Evolutionary conservation across 2,113 vertebrate species (phyloP), one percentile per base, ranked within the genome.

Genomic region (Symphodus melops): DNA sequence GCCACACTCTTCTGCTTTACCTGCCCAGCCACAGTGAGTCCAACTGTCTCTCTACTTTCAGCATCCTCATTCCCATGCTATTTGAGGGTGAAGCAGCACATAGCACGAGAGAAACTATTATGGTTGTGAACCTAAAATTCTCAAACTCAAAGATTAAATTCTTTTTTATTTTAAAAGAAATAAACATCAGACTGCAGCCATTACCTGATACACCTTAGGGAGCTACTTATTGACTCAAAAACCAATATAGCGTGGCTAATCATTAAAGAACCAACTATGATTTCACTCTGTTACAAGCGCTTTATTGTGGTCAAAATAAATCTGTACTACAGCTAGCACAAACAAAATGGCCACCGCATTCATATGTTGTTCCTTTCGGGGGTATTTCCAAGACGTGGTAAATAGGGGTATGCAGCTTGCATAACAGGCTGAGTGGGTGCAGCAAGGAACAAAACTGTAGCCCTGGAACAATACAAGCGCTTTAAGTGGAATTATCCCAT

Each of bases 1-100:
- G 63, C 62, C 7, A 60, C 70, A 70, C 75, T 88, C 72, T 91
- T 90, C 89, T 89, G 82, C 86, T 92, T 94, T 90, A 91, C 85
- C 83, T 86, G 66, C 49, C 23, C 73, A 21, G 33, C 52, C 75
- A 79, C 82, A 77, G 73, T 62, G 20, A 28, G 12, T 36, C 46
- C 20, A 73, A 88, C 73, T 64, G 75, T 46, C 69, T 59, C 56
- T 33, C 16, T 54, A 60, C 60, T 73, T 83, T 75, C 25, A 73
- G 57, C 80, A 71, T 70, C 72, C 51, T 61, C 49, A 52, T 57
- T 67, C 19, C 69, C 16, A 53, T 2, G 0, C 42, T 33, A 59
- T 76, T 48, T 66, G 17, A 65, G 17, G 67, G 55, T 59, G n/a
- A 6, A 57, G 4, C 56, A 14, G 17, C 20, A 3, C 46, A 3